Evolutionary conservation across 2,888 invertebrate genomes (phyloP), one percentile per base, ranked within the genome.

Genomic region (Enoplolaimus lenunculus): DNA sequence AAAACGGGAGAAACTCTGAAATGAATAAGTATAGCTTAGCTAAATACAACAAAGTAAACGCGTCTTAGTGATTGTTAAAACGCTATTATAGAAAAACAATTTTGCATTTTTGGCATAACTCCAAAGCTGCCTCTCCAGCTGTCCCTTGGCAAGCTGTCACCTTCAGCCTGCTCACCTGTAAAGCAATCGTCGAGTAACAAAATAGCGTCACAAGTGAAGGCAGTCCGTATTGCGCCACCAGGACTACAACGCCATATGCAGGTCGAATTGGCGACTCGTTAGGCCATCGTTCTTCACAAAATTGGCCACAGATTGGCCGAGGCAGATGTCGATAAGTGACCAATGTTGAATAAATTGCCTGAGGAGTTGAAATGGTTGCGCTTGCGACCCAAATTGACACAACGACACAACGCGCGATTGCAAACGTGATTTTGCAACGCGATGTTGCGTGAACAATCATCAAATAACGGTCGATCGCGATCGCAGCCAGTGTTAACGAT

Each of bases 391-490:
- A 26, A 26, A 62, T 62, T 28, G n/a, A 62, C 3, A n/a, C 28
- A 7, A 62, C 30, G n/a, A 29, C 64, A 26, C 7, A 13, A 13
- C 7, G 3, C 13, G 64, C 64, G 3, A 29, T 29, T 3, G 7
- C 28, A 62, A 28, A 62, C 3, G 3, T 62, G 64, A 62, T 62
- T 26, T 28, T 62, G 3, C 3, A 3, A 3, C 28, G 30, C 30
- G 64, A 28, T 13, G 64, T 26, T 29, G 64, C 7, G n/a, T 62
- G 28, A 28, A 26, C 28, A 29, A 28, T 26, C 7, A 26, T 62
- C 13, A 26, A 13, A n/a, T 62, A 68, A n/a, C 68, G 28, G 28
- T 68, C 68, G 33, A 68, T 68, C 28, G 68, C 68, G 29, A 68
- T 57, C 21, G 57, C 26, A 33, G 57, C 57, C n/a, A 68, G 57